Evolutionary conservation across 2,113 vertebrate genomes (phyloP).

Genomic region (Eurypyga helias): DNA sequence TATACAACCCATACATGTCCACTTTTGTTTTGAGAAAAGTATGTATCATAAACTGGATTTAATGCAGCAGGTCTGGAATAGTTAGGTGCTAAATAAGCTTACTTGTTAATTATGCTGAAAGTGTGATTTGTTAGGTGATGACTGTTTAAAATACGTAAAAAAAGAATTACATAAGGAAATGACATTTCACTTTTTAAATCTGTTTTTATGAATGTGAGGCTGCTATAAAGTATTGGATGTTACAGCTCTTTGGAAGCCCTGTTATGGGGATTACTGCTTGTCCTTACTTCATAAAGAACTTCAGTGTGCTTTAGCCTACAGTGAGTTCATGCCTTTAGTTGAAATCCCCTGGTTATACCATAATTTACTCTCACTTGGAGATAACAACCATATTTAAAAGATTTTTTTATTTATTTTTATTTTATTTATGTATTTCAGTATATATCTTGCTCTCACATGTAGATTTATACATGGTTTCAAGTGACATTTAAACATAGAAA

Average conservation of each 20-base stretch:
- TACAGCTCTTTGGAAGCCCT: neutral
- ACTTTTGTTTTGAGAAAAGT: neutral
- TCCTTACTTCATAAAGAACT: neutral
- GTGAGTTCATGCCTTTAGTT: neutral
- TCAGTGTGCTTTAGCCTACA: neutral
- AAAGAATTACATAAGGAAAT: slow-evolving; percentile 17
- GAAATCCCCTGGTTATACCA: neutral
- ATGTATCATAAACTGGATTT: neutral
- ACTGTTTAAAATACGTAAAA: neutral
- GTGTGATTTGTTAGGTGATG: neutral
- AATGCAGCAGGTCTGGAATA: neutral
- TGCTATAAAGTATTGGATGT: neutral
- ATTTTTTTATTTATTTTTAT: too few relatives aligned
- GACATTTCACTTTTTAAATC: slow-evolving; percentile 10
- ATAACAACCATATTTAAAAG: neutral
- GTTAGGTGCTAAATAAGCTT: neutral
- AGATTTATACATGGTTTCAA: neutral
- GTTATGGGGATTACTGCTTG: neutral
- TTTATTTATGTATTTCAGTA: neutral
- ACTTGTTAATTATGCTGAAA: neutral
- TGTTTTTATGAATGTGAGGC: neutral
- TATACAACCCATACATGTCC: neutral
- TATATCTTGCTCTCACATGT: neutral
- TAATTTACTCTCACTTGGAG: neutral
- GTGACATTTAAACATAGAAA: neutral